Base-by-base conservation (phyloP, 2,113 vertebrate genomes). In the Oryzias celebensis region DNA sequence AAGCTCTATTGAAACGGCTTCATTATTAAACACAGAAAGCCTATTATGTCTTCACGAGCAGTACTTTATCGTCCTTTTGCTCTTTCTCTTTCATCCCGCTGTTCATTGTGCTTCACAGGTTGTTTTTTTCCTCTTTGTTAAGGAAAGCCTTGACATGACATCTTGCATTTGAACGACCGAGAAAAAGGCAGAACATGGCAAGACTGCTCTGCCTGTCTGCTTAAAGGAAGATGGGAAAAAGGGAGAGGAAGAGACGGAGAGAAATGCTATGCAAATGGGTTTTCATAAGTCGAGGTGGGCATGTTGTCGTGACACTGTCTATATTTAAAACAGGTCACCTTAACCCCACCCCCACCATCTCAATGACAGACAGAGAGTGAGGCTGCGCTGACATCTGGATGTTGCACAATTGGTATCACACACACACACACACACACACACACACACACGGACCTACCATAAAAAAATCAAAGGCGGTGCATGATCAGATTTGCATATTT, bases 281-380 rank as follows among this genome's bases (percentile, higher is more conserved):
- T 88, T 87, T 84, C 36, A 86, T 86, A 90, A 90, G 88, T 87
- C 81, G 72, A 84, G 88, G 73, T 61, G 82, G 82, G 86, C 88
- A 85, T 91, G 88, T 91, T 92, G 87, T 91, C 85, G 85, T 89
- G 90, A 89, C 90, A 91, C 86, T 83, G 87, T 91, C 89, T 91
- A 91, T 90, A 92, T 93, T 92, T 91, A 93, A 92, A 92, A 88
- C 88, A 91, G 89, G 89, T 92, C 91, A 92, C 88, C 87, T 90
- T 89, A 88, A 89, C 85, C 85, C 86, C 81, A 69, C 85, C 88
- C 82, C 83, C 68, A 69, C 78, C 73, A 83, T 85, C 86, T 87
- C 85, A 86, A 88, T 90, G 89, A 90, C 87, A 88, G 87, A 68
- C 87, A 85, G 72, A 52, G 50, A 87, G 83, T 83, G 78, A 88